These are phyloP conservation scores for Dascyllus trimaculatus DNA, from an alignment of 2,113 vertebrate species.

Conservation along the genomic window DNA sequence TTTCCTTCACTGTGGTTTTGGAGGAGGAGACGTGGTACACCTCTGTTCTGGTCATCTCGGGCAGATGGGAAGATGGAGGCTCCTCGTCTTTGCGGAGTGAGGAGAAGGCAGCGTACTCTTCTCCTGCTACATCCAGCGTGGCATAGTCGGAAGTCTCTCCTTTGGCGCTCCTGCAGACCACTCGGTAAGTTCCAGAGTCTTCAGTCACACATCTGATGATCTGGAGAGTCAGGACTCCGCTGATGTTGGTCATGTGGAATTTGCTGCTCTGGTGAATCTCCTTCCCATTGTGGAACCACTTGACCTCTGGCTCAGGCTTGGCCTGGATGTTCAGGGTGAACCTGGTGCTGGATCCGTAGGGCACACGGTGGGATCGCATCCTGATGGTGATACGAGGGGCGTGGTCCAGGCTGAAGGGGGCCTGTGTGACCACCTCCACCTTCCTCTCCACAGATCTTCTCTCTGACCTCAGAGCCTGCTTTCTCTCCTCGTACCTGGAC, in stretches of 20 bases:
- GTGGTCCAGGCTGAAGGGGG: slow-evolving; percentile 95
- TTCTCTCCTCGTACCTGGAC: slow-evolving; percentile 95
- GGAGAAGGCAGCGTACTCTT: slow-evolving; percentile 89
- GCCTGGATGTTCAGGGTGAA: slow-evolving; percentile 96
- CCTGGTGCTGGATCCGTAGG: slow-evolving; percentile 88
- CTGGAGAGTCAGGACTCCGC: slow-evolving; percentile 94
- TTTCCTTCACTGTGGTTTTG: slow-evolving; percentile 83
- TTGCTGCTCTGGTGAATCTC: slow-evolving; percentile 91
- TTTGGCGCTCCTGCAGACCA: slow-evolving; percentile 92
- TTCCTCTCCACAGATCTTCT: slow-evolving; percentile 90
- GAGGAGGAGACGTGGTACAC: slow-evolving; percentile 91
- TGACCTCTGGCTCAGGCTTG: slow-evolving; percentile 92
- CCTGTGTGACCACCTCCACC: slow-evolving; percentile 91
- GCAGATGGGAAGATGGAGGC: slow-evolving; percentile 88
- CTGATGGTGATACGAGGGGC: slow-evolving; percentile 92
- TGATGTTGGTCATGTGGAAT: slow-evolving; percentile 90
- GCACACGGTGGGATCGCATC: slow-evolving; percentile 95
- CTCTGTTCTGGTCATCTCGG: slow-evolving; percentile 91
- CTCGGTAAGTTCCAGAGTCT: slow-evolving; percentile 95
- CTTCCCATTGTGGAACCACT: slow-evolving; percentile 94
- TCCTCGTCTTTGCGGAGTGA: slow-evolving; percentile 91
- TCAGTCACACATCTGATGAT: slow-evolving; percentile 92
- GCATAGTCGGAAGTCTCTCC: slow-evolving; percentile 97
- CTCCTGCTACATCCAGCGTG: slow-evolving; percentile 92
- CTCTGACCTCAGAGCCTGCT: slow-evolving; percentile 93